These are phyloP conservation scores for Scomber colias DNA, from an alignment of 2,113 vertebrate species.

Conservation along the genomic window DNA sequence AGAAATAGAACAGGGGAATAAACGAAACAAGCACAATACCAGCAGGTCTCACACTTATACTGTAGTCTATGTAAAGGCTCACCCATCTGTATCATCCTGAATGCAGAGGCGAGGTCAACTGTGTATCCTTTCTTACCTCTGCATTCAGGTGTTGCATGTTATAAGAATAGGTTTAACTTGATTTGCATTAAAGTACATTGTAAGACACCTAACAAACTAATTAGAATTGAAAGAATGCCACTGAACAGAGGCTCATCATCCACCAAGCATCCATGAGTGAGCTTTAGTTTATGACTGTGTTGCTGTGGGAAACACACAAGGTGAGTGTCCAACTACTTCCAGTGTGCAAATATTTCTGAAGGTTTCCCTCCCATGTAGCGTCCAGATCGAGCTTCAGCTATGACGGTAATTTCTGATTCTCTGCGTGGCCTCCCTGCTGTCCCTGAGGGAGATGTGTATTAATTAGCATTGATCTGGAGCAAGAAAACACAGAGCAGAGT, in stretches of 20 bases:
- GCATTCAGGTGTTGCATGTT: slow-evolving; percentile 5
- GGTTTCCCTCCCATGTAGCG: slow-evolving; percentile 16
- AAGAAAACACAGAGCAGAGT: slow-evolving; percentile 69
- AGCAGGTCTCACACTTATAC: slow-evolving; percentile 9
- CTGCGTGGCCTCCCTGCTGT: slow-evolving; percentile 44
- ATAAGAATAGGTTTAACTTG: slow-evolving; percentile 23
- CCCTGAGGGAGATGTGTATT: slow-evolving; percentile 70
- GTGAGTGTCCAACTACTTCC: neutral
- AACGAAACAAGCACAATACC: slow-evolving; percentile 36
- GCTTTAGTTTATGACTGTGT: slow-evolving; percentile 2
- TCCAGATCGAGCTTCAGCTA: slow-evolving; percentile 22
- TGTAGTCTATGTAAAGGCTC: slow-evolving; percentile 1
- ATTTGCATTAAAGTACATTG: slow-evolving; percentile 33
- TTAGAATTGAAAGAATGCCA: slow-evolving; percentile 1
- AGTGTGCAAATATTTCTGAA: slow-evolving; percentile 29
- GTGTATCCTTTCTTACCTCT: slow-evolving; percentile 1
- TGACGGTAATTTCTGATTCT: slow-evolving; percentile 62
- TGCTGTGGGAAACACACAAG: slow-evolving; percentile 8
- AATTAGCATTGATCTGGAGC: slow-evolving; percentile 80
- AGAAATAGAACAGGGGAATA: slow-evolving; percentile 22
- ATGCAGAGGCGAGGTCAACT: neutral
- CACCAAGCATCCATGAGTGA: slow-evolving; percentile 17
- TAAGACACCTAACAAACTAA: slow-evolving; percentile 34
- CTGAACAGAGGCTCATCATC: slow-evolving; percentile 11
- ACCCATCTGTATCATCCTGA: slow-evolving; percentile 22